Conservation (phyloP, 35 echinoderm and acorn worm species). For the Hemicentrotus pulcherrimus region DNA sequence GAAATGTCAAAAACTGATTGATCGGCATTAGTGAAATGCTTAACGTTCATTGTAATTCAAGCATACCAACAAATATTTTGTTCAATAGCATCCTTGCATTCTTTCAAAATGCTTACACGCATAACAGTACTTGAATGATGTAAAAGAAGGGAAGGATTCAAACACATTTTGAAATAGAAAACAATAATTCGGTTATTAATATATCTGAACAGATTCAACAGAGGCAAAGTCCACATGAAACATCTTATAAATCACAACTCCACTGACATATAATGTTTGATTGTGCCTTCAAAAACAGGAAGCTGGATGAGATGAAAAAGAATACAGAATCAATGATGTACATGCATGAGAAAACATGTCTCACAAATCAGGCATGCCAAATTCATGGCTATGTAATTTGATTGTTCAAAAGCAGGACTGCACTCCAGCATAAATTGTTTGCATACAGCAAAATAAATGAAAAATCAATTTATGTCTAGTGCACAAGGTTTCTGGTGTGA, state of each 20-base stretch:
- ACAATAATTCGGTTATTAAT: background rate
- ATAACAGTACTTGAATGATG: too few relatives aligned
- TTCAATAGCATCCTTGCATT: too few relatives aligned
- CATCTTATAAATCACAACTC: background rate
- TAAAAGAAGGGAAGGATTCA: too few relatives aligned
- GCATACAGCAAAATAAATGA: background rate
- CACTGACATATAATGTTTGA: background rate
- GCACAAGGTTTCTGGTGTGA: background rate
- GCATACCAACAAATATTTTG: too few relatives aligned
- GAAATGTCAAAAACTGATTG: too few relatives aligned
- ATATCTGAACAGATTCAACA: background rate
- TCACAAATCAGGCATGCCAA: background rate
- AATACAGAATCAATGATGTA: background rate
- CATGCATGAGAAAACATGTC: background rate
- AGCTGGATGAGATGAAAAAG: background rate
- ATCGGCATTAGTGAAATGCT: too few relatives aligned
- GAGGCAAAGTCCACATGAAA: background rate
- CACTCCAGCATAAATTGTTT: background rate
- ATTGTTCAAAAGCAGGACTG: background rate
- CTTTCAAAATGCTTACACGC: too few relatives aligned
- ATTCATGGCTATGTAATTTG: background rate
- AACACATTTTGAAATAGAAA: too few relatives aligned
- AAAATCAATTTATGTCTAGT: background rate
- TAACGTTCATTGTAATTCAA: too few relatives aligned
- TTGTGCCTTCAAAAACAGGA: background rate